A percentile compares a stretch with the other conserved stretches of the same genome.
Conservation (phyloP, 2,797 vertebrate genomes). For the Mycteria americana region DNA sequence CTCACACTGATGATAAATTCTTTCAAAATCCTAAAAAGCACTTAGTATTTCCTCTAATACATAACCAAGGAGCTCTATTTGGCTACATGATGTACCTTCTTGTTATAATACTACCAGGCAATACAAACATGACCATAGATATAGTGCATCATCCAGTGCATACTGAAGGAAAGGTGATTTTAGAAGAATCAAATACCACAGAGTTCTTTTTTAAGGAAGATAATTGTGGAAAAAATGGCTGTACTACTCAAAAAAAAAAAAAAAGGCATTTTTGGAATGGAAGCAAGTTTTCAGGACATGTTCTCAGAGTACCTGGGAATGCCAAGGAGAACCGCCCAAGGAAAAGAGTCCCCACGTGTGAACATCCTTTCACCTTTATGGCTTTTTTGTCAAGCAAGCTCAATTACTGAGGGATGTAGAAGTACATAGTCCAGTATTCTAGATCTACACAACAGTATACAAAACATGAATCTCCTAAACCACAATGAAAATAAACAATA, state of each 20-base stretch:
- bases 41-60: background rate
- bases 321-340: background rate
- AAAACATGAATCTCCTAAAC: background rate
- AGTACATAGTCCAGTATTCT: background rate
- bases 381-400: background rate
- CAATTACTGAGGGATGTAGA: background rate
- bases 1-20: background rate
- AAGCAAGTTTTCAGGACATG: background rate
- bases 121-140: background rate
- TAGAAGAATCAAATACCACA: background rate
- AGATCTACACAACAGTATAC: background rate
- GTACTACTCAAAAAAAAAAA: background rate
- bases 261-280: background rate
- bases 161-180: background rate
- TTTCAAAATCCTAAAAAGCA: background rate
- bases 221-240: background rate
- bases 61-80: background rate
- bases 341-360: background rate
- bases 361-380: background rate
- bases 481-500: background rate
- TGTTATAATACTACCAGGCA: background rate
- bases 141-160: rapidly evolving
- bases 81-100: background rate
- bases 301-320: background rate
- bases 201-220: background rate